Percentiles rank a stretch among this genome's conserved stretches.
These are phyloP conservation scores for Panagrolaimus sp. DNA, from an alignment of 1,140 invertebrate genomes.

Conservation along the genomic window DNA sequence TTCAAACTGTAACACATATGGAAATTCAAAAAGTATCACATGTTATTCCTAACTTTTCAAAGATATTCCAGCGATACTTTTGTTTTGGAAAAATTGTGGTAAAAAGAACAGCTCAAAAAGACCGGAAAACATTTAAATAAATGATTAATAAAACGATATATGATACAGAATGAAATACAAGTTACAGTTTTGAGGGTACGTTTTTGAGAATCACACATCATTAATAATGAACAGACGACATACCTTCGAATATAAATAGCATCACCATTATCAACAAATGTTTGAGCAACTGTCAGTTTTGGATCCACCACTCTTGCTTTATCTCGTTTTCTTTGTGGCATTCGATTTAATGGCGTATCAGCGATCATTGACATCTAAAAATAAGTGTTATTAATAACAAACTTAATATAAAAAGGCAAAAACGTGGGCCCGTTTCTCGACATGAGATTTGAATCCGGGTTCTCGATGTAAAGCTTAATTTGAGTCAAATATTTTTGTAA, in stretches of 20 bases:
- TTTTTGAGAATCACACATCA: neutral
- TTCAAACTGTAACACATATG: no score
- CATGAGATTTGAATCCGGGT: no score
- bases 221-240: neutral
- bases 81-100: neutral
- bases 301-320: constrained; percentile 89
- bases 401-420: no score
- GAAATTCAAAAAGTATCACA: no score
- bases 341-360: constrained; percentile 86
- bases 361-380: constrained; percentile 49
- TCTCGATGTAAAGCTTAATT: no score
- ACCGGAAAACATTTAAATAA: constrained; percentile 14
- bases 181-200: no score
- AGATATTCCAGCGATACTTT: neutral
- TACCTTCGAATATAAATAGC: constrained; percentile 74
- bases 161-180: no score
- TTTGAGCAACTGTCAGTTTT: constrained; percentile 87
- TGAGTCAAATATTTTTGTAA: no score
- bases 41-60: no score
- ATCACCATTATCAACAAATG: constrained; percentile 78
- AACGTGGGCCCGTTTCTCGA: no score
- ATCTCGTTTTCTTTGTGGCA: constrained; percentile 83
- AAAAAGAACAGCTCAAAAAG: constrained; percentile 21
- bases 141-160: constrained; percentile 2
- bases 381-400: neutral